phyloP scores from a whole-genome alignment of 1,140 invertebrate species.

The Papilio dardanus region DNA sequence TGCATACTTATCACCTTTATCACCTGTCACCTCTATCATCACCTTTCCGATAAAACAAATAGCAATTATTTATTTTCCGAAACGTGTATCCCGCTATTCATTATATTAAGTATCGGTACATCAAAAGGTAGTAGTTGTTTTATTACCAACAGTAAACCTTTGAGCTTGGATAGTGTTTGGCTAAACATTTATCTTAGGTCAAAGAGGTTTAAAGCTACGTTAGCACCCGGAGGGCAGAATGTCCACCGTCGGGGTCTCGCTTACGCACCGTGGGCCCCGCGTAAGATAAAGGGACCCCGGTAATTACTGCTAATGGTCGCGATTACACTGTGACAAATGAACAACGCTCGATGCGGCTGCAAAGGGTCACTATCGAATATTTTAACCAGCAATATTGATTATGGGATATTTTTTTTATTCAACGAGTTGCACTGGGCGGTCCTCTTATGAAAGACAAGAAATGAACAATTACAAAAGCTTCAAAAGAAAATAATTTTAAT shows the following conservation, averaged over 20 bases:
- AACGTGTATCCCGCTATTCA: background rate
- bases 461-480: background rate
- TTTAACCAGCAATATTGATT: slow-evolving; percentile 31
- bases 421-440: slow-evolving; percentile 14
- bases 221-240: slow-evolving; percentile 26
- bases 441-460: slow-evolving; percentile 10
- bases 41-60: background rate
- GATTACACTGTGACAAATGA: slow-evolving; percentile 47
- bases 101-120: slow-evolving; percentile 16
- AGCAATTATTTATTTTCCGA: slow-evolving; percentile 17
- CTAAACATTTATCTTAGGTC: slow-evolving; percentile 32
- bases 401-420: slow-evolving; percentile 29
- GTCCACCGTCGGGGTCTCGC: slow-evolving; percentile 14
- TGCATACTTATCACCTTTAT: slow-evolving; percentile 4
- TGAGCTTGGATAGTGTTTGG: slow-evolving; percentile 14
- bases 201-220: slow-evolving; percentile 23
- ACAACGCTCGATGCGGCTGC: slow-evolving; percentile 37
- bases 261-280: slow-evolving; percentile 31
- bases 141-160: slow-evolving; percentile 30
- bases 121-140: slow-evolving; percentile 25
- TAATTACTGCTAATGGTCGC: slow-evolving; percentile 50
- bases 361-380: slow-evolving; percentile 34
- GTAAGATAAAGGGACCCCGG: slow-evolving; percentile 28
- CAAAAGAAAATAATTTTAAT: background rate
- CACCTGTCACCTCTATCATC: background rate